Conservation (phyloP, 2,113 vertebrate species). For the Cinclus mexicanus region DNA sequence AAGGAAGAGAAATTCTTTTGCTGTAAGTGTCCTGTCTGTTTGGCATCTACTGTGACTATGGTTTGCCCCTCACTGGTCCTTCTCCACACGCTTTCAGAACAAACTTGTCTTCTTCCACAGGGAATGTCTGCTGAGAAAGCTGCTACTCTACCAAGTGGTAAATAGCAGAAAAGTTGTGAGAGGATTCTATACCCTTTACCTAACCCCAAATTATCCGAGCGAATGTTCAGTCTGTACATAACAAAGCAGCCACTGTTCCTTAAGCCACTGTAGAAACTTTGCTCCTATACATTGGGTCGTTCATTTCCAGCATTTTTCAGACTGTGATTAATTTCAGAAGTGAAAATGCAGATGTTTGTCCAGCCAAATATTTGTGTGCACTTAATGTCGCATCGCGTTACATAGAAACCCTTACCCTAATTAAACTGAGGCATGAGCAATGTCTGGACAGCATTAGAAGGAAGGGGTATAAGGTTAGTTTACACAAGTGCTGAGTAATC, state of each 20-base stretch:
- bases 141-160: background rate
- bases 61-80: background rate
- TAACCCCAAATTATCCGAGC: background rate
- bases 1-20: background rate
- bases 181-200: background rate
- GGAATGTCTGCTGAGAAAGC: conserved; percentile 7
- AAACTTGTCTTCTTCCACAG: background rate
- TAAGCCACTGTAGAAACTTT: background rate
- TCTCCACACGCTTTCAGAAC: background rate
- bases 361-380: conserved; percentile 16
- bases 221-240: background rate
- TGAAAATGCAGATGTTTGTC: conserved; percentile 46
- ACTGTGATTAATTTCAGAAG: conserved; percentile 47
- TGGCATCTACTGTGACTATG: background rate
- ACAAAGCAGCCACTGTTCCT: conserved; percentile 41
- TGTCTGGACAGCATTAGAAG: conserved; percentile 5
- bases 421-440: conserved; percentile 18
- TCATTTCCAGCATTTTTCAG: conserved; percentile 30
- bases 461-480: conserved; percentile 38
- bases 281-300: background rate
- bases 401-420: background rate
- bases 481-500: conserved; percentile 6
- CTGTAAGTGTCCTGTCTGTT: background rate
- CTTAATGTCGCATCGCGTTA: background rate
- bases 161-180: conserved; percentile 24